Percentiles rank a stretch among this genome's conserved stretches.
Conservation (phyloP, 2,888 invertebrate species). For the Blastobasis lacticolella region DNA sequence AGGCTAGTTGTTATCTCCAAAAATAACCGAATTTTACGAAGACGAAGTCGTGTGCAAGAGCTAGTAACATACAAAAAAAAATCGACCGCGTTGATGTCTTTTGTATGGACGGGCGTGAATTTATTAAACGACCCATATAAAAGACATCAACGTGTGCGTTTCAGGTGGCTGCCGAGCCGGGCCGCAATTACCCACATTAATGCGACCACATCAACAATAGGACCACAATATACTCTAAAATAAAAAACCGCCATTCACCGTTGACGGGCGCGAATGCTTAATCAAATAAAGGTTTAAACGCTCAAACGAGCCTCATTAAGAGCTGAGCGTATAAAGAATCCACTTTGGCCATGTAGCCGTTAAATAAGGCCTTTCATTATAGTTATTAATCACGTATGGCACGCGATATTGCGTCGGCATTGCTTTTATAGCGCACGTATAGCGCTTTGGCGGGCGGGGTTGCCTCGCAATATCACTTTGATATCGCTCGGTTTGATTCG, state of each 20-base stretch:
- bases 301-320: conserved; percentile 28
- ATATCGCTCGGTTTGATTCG: conserved; percentile 68
- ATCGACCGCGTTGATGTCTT: too few relatives aligned
- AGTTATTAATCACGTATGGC: conserved; percentile 39
- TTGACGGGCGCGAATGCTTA: conserved; percentile 3
- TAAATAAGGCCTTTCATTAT: conserved; percentile 35
- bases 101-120: too few relatives aligned
- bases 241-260: too few relatives aligned
- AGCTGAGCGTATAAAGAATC: conserved; percentile 21
- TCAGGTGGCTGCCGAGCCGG: too few relatives aligned
- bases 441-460: conserved; percentile 54
- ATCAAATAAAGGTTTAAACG: conserved; percentile 21
- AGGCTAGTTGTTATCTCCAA: neutral
- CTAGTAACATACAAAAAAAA: too few relatives aligned
- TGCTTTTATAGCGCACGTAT: conserved; percentile 66
- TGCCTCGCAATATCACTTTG: conserved; percentile 67
- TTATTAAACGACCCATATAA: neutral
- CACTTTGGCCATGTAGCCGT: neutral
- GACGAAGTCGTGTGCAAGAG: too few relatives aligned
- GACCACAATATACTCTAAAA: too few relatives aligned
- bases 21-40: too few relatives aligned
- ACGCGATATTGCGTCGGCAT: conserved; percentile 28
- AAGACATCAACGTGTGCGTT: conserved; percentile 9
- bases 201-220: too few relatives aligned
- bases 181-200: too few relatives aligned